Conservation (phyloP, 2,113 vertebrate genomes). For the Passer montanus region DNA sequence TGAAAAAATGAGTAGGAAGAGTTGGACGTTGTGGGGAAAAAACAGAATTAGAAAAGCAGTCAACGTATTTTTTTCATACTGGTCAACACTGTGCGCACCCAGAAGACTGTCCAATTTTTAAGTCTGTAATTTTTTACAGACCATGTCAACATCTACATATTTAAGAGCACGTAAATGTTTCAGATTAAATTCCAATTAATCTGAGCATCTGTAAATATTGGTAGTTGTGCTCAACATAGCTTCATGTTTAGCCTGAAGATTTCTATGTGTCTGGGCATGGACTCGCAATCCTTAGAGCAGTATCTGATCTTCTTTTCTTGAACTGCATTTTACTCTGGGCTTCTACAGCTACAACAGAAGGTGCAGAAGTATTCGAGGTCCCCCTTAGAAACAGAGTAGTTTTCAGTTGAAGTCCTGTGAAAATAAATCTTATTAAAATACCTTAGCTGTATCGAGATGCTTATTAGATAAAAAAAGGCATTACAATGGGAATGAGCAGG, state of each 20-base stretch:
- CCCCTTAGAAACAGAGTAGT: not conserved
- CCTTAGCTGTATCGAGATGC: not conserved
- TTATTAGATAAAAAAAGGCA: conserved; percentile 16
- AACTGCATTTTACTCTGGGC: not conserved
- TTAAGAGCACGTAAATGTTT: not conserved
- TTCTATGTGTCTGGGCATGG: not conserved
- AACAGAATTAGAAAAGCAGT: not conserved
- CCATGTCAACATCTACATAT: not conserved
- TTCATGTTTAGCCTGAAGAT: not conserved
- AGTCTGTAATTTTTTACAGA: not conserved
- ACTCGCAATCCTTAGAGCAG: not conserved
- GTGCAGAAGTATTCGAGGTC: not conserved
- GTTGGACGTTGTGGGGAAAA: not conserved
- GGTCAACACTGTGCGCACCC: not conserved
- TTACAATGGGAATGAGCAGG: not conserved
- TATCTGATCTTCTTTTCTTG: not conserved
- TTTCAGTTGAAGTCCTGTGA: not conserved
- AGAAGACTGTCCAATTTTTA: not conserved
- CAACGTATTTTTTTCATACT: accelerated
- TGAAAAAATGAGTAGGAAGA: not conserved
- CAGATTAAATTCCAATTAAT: not conserved
- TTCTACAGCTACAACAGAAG: not conserved
- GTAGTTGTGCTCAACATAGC: not conserved
- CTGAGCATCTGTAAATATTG: not conserved
- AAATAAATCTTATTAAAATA: conserved; percentile 11